Evolutionary conservation across 2,113 vertebrate genomes (phyloP), one percentile per base, ranked within the genome.

Genomic region (Planiliza haematocheilus): DNA sequence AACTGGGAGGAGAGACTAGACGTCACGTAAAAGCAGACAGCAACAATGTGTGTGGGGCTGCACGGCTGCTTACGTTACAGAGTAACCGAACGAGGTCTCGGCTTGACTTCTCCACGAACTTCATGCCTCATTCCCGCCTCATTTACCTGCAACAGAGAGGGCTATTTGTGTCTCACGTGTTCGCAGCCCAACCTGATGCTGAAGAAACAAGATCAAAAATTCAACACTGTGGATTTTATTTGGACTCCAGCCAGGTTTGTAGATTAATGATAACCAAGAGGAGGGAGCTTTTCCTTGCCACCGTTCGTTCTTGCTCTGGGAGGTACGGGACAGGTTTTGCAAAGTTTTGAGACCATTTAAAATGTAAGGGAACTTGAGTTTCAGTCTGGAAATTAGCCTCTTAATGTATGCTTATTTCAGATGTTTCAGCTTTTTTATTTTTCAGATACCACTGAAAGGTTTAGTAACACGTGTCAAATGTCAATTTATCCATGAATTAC

Each of bases 81-180:
- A 65, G 21, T 3, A 46, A 53, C 48, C 64, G 48, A 78, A 76
- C 64, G 39, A 50, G 69, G 66, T 60, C n/a, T 16, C 68, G 67
- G 36, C 60, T 39, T 86, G 71, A 86, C 91, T 85, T 91, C 88
- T 52, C 69, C 53, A 77, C 89, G 86, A 93, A 89, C 83, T 57
- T 65, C 63, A 65, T 65, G 69, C 60, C 49, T 77, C 66, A 58
- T 71, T 80, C 68, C 69, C 66, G 70, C 78, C 85, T 92, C 88
- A 92, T 90, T 91, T 86, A 88, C 86, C 85, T 88, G 89, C 70
- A 86, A 92, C 84, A 88, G 89, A 89, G 79, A 78, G 12, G 49
- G 39, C 75, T 77, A 77, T 89, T 87, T 88, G 81, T 81, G 66
- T 77, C 77, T n/a, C 68, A 55, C 77, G 46, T 81, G 69, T 81